Evolutionary conservation across 2,888 invertebrate genomes (phyloP), one percentile per base, ranked within the genome.

Genomic region (Caenorhabditis sp.): DNA sequence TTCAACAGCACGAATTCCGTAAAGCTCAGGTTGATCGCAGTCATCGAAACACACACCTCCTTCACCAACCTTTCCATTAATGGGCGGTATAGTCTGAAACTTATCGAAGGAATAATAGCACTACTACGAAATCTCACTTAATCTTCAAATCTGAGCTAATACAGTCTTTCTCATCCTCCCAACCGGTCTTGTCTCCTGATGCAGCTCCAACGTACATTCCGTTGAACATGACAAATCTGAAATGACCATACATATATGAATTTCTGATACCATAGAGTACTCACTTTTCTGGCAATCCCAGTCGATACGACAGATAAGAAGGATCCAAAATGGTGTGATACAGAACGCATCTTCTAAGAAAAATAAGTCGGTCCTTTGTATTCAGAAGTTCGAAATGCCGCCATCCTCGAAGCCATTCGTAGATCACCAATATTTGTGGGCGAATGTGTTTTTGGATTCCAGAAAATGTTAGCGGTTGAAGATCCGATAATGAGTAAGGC

Each of bases 181-280:
- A 89, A 54, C 89, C 89, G 8, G 86, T 86, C 16, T 68, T 35
- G 16, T 85, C 84, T 24, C 86, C 84, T 12, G 82, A 80, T 6
- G 73, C 73, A 26, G 85, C 86, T 0, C 87, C 86, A 7, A 84
- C 87, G 68, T 77, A 88, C 81, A 86, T 85, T 35, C 85, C 88
- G 69, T 89, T 89, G 85, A 88, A 88, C 89, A 89, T 88, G 1
- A 89, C 81, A 63, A 87, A 89, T 74, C 86, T 86, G 63, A 22
- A 70, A 70, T n/a, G n/a, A n/a, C n/a, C n/a, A n/a, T 26, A 38
- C 12, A 10, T 31, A 10, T 38, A 10, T 10, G 38, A 38, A 38
- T 10, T 38, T 38, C 38, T 38, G 12, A 12, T 5, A 54, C 5
- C n/a, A 19, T 47, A 1, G 7, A 2, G 12, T 41, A 68, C 81